Evolutionary conservation across 2,113 vertebrate species (phyloP).

Genomic region (Malurus melanocephalus): DNA sequence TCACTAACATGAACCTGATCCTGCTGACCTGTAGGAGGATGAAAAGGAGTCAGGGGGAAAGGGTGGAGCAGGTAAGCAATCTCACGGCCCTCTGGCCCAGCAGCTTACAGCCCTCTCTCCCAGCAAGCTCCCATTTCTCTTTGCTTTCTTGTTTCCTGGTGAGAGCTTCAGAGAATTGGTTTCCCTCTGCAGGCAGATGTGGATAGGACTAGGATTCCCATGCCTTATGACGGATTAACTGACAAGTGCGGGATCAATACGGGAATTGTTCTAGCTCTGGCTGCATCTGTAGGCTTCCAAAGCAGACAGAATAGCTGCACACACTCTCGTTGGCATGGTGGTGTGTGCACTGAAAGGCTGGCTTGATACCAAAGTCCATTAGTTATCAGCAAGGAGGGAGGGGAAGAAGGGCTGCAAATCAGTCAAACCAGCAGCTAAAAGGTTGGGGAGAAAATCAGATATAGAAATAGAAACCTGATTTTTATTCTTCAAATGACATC

Average conservation of each 20-base stretch:
- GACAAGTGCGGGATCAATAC: conserved; percentile 61
- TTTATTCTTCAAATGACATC: background rate
- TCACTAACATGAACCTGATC: conserved; percentile 64
- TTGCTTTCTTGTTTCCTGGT: conserved; percentile 47
- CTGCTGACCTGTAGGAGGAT: conserved; percentile 67
- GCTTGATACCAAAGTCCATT: conserved; percentile 36
- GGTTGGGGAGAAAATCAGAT: background rate
- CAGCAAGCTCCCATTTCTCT: conserved; percentile 49
- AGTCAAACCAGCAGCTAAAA: conserved; percentile 50
- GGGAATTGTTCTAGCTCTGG: conserved; percentile 62
- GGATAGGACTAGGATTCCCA: conserved; percentile 71
- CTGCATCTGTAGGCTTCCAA: conserved; percentile 25
- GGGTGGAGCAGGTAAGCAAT: conserved; percentile 32
- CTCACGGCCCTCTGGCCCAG: conserved; percentile 11
- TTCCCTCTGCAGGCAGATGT: conserved; percentile 70
- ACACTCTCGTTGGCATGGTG: conserved; percentile 30
- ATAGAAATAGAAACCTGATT: conserved; percentile 15
- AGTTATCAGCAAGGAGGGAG: conserved; percentile 36
- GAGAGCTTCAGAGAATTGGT: conserved; percentile 62
- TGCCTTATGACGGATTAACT: conserved; percentile 67
- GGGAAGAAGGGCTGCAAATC: conserved; percentile 19
- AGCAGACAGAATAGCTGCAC: conserved; percentile 55
- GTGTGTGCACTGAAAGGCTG: conserved; percentile 48
- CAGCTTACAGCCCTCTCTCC: conserved; percentile 11
- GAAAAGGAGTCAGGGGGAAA: conserved; percentile 49